Percentiles rank a stretch among this genome's conserved stretches.
Evolutionary conservation across 2,888 invertebrate genomes (phyloP).

Genomic region (Dyspetes luteomarginatus): DNA sequence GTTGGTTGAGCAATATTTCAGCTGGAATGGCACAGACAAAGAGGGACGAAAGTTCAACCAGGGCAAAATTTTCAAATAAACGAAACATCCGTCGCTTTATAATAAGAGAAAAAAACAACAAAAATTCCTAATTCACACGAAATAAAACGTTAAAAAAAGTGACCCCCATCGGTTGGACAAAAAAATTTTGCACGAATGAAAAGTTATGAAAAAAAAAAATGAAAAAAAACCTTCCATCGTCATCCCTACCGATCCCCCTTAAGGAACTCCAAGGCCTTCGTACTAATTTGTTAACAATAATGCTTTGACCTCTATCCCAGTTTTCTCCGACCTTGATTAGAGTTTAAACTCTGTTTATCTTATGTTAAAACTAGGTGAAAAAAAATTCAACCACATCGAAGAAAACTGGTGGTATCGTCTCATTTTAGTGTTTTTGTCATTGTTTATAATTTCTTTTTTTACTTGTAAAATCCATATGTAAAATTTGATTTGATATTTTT

Average conservation of each 20-base stretch:
- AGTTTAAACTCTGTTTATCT: too few species aligned
- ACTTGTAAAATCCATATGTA: constrained; percentile 37
- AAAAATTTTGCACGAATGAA: constrained; percentile 58
- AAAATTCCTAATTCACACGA: constrained; percentile 77
- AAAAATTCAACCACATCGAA: too few species aligned
- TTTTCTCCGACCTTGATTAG: too few species aligned
- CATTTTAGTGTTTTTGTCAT: constrained; percentile 18
- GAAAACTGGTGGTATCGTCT: too few species aligned
- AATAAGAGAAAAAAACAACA: constrained; percentile 69
- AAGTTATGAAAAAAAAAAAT: constrained; percentile 22
- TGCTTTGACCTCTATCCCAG: background rate
- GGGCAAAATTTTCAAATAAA: constrained; percentile 98
- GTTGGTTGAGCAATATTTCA: constrained; percentile 94
- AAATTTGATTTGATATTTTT: constrained; percentile 37
- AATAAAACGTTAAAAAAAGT: constrained; percentile 72
- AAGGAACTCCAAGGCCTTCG: constrained; percentile 26
- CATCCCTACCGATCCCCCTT: constrained; percentile 33
- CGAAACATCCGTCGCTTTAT: constrained; percentile 83
- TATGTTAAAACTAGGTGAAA: too few species aligned
- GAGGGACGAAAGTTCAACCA: constrained; percentile 97
- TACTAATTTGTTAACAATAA: background rate
- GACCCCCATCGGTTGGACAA: constrained; percentile 44
- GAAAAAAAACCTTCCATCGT: constrained; percentile 51
- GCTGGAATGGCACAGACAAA: constrained; percentile 94
- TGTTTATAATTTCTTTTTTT: constrained; percentile 34